A percentile compares a stretch with the other conserved stretches of the same genome.
Conservation (phyloP, 2,888 invertebrate species). For the Sinotaia quadrata region DNA sequence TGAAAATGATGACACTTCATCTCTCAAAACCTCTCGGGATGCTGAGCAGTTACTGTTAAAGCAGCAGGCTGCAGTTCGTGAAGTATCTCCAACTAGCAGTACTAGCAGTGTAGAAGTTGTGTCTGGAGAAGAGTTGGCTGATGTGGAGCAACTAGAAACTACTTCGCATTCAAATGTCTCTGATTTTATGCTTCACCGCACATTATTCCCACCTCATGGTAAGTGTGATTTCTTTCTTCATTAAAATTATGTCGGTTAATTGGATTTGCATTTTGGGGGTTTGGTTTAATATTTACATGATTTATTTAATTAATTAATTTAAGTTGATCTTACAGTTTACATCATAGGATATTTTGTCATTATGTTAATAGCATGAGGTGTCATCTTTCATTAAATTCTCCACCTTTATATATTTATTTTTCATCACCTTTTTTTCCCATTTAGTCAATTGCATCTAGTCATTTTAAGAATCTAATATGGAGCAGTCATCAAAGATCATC, state of each 20-base stretch:
- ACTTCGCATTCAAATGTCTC: background rate
- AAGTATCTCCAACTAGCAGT: slow-evolving; percentile 3
- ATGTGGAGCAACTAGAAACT: background rate
- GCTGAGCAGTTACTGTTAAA: background rate
- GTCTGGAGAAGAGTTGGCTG: background rate
- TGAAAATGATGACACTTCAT: background rate
- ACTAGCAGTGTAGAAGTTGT: slow-evolving; percentile 16
- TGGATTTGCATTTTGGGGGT: background rate
- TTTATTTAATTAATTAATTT: too few species aligned
- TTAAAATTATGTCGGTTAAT: background rate
- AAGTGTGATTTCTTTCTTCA: background rate
- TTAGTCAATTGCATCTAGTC: too few species aligned
- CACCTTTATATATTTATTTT: too few species aligned
- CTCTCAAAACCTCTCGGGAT: background rate
- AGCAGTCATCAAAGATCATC: too few species aligned
- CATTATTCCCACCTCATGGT: background rate
- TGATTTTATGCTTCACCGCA: background rate
- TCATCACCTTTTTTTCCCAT: too few species aligned
- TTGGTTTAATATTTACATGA: too few species aligned
- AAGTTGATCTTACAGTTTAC: too few species aligned
- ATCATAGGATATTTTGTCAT: too few species aligned
- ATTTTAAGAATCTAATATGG: too few species aligned
- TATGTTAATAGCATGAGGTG: too few species aligned
- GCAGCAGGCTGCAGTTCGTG: background rate
- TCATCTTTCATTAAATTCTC: too few species aligned